Evolutionary conservation across 2,797 vertebrate species (phyloP).

Genomic region (Chrysocyon brachyurus): DNA sequence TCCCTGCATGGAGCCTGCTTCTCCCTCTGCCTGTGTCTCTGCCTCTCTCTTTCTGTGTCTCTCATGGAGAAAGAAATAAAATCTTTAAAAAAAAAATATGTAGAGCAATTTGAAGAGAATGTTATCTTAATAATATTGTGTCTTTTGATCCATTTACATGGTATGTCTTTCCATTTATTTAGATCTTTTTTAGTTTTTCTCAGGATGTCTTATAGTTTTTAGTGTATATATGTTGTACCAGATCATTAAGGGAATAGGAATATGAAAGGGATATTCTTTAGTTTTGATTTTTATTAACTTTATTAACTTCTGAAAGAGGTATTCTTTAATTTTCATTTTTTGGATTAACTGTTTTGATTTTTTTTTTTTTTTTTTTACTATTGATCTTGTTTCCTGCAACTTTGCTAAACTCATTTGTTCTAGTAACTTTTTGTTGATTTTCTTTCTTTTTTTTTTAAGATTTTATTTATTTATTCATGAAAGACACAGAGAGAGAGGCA

Average conservation of each 20-base stretch:
- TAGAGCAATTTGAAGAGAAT: neutral
- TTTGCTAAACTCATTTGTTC: neutral
- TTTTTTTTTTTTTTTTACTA: neutral
- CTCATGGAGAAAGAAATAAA: no score
- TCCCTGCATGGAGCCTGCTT: no score
- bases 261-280: neutral
- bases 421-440: neutral
- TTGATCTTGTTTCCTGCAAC: neutral
- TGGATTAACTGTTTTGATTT: neutral
- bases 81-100: neutral
- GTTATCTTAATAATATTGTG: neutral
- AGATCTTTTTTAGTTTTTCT: neutral
- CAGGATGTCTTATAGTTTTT: neutral
- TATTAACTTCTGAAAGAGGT: neutral
- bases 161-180: neutral
- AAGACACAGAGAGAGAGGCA: no score
- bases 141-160: neutral
- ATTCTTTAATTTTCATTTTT: neutral
- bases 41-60: no score
- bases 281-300: neutral
- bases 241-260: neutral
- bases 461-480: no score
- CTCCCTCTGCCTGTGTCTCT: no score
- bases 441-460: neutral
- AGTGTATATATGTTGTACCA: neutral